These are phyloP conservation scores for Hemichromis elongatus DNA, from an alignment of 2,113 vertebrate genomes.

Conservation along the genomic window DNA sequence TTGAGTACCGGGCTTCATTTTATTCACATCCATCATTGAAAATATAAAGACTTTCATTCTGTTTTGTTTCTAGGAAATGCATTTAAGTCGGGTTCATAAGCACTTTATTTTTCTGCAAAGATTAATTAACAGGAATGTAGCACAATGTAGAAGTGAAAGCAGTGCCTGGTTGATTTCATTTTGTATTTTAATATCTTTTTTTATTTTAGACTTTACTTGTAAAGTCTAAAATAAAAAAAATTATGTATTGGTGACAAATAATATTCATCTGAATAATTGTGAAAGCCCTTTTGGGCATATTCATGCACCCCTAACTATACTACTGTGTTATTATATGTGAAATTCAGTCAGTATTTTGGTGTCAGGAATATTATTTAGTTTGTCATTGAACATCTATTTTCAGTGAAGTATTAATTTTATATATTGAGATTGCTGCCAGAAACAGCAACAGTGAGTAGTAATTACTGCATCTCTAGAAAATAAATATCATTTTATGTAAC, in stretches of 20 bases:
- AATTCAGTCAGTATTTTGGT: not conserved
- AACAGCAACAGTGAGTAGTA: not conserved
- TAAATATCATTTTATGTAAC: not conserved
- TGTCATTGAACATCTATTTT: not conserved
- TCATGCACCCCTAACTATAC: not conserved
- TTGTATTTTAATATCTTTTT: too few species aligned
- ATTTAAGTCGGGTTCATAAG: too few species aligned
- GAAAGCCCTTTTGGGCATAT: not conserved
- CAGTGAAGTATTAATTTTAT: not conserved
- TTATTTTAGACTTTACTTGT: too few species aligned
- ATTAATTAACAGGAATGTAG: too few species aligned
- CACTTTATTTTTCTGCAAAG: too few species aligned
- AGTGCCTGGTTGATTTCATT: too few species aligned
- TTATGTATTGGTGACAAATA: not conserved
- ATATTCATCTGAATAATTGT: not conserved
- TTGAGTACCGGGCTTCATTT: too few species aligned
- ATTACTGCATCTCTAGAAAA: not conserved
- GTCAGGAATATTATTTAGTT: not conserved
- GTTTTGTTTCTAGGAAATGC: too few species aligned
- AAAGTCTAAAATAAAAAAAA: too few species aligned
- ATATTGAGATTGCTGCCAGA: not conserved
- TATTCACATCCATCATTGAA: too few species aligned
- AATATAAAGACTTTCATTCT: too few species aligned
- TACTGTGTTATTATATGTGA: not conserved
- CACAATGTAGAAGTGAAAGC: too few species aligned